Evolutionary conservation across 2,888 invertebrate genomes (phyloP).

Genomic region (Hirtodrosophila trivittata): DNA sequence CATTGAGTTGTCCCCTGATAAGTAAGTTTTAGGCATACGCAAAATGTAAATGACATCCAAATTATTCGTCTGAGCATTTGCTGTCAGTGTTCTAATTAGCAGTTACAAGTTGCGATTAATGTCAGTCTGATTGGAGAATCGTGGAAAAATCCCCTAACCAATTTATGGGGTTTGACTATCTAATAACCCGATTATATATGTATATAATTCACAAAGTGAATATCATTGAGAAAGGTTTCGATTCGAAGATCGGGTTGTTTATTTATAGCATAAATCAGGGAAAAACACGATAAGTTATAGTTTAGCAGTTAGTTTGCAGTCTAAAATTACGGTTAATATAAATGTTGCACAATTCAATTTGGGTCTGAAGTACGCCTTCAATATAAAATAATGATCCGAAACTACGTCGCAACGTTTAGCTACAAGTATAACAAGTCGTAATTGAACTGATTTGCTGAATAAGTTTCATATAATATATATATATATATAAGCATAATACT

Average conservation of each 20-base stretch:
- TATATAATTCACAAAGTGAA: too few species aligned
- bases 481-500: slow-evolving; percentile 14
- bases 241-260: neutral
- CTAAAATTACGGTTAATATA: neutral
- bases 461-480: slow-evolving; percentile 28
- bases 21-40: slow-evolving; percentile 12
- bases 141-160: slow-evolving; percentile 12
- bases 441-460: slow-evolving; percentile 63
- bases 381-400: slow-evolving; percentile 27
- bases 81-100: slow-evolving; percentile 22
- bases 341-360: slow-evolving; percentile 2
- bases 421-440: slow-evolving; percentile 55
- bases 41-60: slow-evolving; percentile 31
- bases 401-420: slow-evolving; percentile 43
- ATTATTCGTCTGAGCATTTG: slow-evolving; percentile 1
- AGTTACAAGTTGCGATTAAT: neutral
- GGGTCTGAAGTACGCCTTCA: slow-evolving; percentile 1
- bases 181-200: neutral
- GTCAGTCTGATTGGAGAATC: slow-evolving; percentile 8
- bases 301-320: too few species aligned
- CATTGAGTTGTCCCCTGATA: slow-evolving; percentile 16
- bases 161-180: neutral
- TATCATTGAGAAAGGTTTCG: too few species aligned
- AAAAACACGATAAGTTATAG: too few species aligned
- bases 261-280: too few species aligned